Percentiles rank a stretch among this genome's conserved stretches.
Conservation (phyloP, 2,888 invertebrate genomes). For the Megastigmus dorsalis region DNA sequence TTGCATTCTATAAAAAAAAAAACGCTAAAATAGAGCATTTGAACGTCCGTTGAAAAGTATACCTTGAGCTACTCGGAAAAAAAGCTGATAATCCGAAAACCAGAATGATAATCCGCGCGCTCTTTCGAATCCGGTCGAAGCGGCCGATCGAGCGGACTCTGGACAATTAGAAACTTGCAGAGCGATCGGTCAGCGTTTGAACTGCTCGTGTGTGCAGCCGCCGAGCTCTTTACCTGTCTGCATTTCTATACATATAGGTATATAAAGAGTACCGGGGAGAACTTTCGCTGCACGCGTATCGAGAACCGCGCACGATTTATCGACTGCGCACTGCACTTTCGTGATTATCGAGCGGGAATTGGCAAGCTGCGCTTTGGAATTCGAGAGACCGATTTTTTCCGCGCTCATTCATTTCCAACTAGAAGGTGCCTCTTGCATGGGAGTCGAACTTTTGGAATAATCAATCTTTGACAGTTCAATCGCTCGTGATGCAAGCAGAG, state of each 20-base stretch:
- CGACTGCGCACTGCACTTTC: background rate
- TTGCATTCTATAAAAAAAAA: no score
- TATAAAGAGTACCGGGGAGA: background rate
- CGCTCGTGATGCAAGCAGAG: no score
- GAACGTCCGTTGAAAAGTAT: no score
- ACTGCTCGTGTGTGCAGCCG: background rate
- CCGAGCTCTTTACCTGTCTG: no score
- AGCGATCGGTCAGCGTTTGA: background rate
- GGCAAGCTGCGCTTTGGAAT: background rate
- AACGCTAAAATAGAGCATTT: no score
- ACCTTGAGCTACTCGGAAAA: no score
- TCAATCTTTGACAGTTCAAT: no score
- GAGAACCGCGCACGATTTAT: background rate
- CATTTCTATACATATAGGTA: no score
- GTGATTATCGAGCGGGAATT: background rate
- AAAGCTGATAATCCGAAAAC: background rate
- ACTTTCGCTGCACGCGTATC: slow-evolving; percentile 22
- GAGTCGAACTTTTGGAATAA: no score
- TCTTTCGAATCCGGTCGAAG: background rate
- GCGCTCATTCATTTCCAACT: no score
- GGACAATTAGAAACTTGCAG: slow-evolving; percentile 17
- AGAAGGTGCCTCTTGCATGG: no score
- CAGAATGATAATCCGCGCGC: background rate
- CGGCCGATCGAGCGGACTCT: background rate
- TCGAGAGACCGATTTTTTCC: no score